These are phyloP conservation scores for Merluccius polli DNA, from an alignment of 2,797 vertebrate genomes.

Conservation along the genomic window DNA sequence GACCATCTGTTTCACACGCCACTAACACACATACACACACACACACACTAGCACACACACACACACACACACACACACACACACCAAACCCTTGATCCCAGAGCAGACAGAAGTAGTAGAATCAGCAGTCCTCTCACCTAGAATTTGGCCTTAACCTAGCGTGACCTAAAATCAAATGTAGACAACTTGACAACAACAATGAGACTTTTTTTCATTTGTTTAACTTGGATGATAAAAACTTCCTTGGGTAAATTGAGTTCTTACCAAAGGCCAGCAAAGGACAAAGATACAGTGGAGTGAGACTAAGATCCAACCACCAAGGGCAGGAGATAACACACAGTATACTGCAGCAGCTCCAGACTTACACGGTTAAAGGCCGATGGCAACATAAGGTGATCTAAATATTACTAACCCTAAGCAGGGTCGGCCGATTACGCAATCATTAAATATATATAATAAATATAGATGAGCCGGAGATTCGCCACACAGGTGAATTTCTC, in stretches of 20 bases:
- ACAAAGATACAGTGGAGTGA: not conserved
- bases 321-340: not conserved
- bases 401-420: not conserved
- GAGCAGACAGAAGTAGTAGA: not conserved
- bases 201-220: not conserved
- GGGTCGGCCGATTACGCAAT: not conserved
- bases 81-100: not conserved
- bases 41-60: constrained; percentile 8
- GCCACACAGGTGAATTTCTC: not conserved
- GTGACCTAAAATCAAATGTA: not conserved
- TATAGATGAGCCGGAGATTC: not conserved
- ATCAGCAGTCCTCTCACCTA: not conserved
- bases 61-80: not conserved
- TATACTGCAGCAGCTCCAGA: not conserved
- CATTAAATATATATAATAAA: not conserved
- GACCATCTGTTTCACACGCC: constrained; percentile 47
- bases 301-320: not conserved
- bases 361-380: not conserved
- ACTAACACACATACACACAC: constrained; percentile 15
- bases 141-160: not conserved
- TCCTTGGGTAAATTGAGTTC: not conserved
- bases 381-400: not conserved
- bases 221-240: not conserved
- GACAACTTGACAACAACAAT: not conserved
- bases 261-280: not conserved